Evolutionary conservation across 2,888 invertebrate genomes (phyloP), one percentile per base, ranked within the genome.

Genomic region (Eremobia ochroleuca): DNA sequence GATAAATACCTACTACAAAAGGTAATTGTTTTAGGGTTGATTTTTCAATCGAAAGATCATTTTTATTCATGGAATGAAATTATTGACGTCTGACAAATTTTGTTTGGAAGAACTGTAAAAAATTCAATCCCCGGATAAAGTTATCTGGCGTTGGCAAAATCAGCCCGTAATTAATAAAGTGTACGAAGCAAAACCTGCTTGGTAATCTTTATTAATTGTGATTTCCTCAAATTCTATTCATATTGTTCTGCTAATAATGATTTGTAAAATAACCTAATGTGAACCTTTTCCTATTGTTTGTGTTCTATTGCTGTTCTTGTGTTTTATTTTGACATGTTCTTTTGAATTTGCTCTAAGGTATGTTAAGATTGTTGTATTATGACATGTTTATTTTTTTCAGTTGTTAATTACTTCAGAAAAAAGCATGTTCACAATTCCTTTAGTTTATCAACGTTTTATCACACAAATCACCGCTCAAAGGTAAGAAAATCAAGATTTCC

Each of bases 391-490:
- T 49, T 25, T 6, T 34, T 28, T 58, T 49, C 8, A 28, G n/a
- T 49, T 59, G 5, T n/a, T 31, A 28, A 6, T 21, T 67, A 28
- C 25, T 52, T 43, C 34, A 25, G 34, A 58, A 73, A 28, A 43
- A 52, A 69, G 25, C 25, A 4, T 43, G n/a, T 34, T 52, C 6
- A 4, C 25, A 31, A 40, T 18, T 66, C 31, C 31, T 25, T 11
- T n/a, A 55, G 13, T 55, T 11, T 58, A 25, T 69, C 49, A 79
- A 70, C 55, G 58, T 69, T 66, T 9, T 28, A 72, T 67, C 65
- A 58, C 13, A 49, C 21, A 55, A 52, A 81, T 84, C 40, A 58
- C n/a, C n/a, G 62, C 52, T 64, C 75, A 85, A 75, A 85, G 66
- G 62, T 74, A 31, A 52, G 0, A 64, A 77, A 21, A 58, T 28